A percentile compares a stretch with the other conserved stretches of the same genome.
These are phyloP conservation scores for Scyliorhinus canicula DNA, from an alignment of 2,797 vertebrate genomes.

Conservation along the genomic window DNA sequence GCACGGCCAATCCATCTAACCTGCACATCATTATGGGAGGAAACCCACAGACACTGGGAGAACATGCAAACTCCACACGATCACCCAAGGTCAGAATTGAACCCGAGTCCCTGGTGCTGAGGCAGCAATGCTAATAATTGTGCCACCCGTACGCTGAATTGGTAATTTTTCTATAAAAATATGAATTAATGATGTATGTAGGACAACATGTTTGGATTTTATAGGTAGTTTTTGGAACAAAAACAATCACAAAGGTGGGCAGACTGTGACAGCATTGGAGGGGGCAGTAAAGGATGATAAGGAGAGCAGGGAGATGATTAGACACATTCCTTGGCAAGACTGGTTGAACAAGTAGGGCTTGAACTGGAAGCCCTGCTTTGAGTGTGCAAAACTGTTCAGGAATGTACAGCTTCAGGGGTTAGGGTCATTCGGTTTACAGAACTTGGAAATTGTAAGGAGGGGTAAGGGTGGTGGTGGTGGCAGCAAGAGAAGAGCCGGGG, in stretches of 20 bases:
- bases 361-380: not conserved
- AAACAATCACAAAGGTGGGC: not conserved
- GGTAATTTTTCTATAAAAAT: not conserved
- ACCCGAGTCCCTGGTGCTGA: too few species aligned
- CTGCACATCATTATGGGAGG: too few species aligned
- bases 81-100: too few species aligned
- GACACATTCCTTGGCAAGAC: not conserved
- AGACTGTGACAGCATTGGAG: not conserved
- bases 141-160: too few species aligned
- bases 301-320: not conserved
- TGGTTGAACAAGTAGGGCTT: not conserved
- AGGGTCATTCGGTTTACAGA: not conserved
- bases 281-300: not conserved
- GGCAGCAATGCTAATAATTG: too few species aligned
- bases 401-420: not conserved
- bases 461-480: too few species aligned
- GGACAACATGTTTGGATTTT: too few species aligned
- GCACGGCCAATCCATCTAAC: too few species aligned
- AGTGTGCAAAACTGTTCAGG: not conserved
- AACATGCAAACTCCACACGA: too few species aligned
- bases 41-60: too few species aligned
- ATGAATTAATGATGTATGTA: not conserved
- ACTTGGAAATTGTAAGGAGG: not conserved
- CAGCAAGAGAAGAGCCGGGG: not conserved
- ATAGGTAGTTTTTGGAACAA: too few species aligned